Evolutionary conservation across 2,888 invertebrate species (phyloP).

Genomic region (Ligdia adustata): DNA sequence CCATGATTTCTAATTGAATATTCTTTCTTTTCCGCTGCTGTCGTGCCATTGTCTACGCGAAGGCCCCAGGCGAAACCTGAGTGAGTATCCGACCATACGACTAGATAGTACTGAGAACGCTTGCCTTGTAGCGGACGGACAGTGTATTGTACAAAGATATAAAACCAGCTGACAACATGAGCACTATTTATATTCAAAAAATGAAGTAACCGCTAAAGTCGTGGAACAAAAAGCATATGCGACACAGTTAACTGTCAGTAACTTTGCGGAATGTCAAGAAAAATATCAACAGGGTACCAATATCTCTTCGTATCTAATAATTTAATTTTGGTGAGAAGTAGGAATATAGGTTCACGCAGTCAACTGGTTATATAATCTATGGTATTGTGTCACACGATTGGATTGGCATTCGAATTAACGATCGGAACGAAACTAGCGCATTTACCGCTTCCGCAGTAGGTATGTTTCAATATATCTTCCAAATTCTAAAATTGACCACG

Average conservation of each 20-base stretch:
- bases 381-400: constrained; percentile 56
- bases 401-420: constrained; percentile 59
- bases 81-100: constrained; percentile 77
- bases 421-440: constrained; percentile 39
- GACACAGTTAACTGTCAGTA: too few species aligned
- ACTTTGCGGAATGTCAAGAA: too few species aligned
- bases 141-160: too few species aligned
- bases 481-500: constrained; percentile 55
- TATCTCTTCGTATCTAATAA: too few species aligned
- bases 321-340: too few species aligned
- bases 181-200: too few species aligned
- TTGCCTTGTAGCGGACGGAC: constrained; percentile 69
- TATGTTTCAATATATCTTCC: constrained; percentile 35
- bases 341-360: too few species aligned
- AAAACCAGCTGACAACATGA: too few species aligned
- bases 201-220: too few species aligned
- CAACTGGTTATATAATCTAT: too few species aligned
- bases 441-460: constrained; percentile 45
- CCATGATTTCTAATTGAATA: constrained; percentile 58
- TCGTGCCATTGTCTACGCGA: constrained; percentile 67
- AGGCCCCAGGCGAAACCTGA: constrained; percentile 88
- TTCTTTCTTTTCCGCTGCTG: constrained; percentile 72
- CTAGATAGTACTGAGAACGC: constrained; percentile 48
- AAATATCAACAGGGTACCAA: too few species aligned
- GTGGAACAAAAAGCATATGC: too few species aligned